phyloP scores from a whole-genome alignment of 2,797 vertebrate genomes.

The Pampus argenteus region DNA sequence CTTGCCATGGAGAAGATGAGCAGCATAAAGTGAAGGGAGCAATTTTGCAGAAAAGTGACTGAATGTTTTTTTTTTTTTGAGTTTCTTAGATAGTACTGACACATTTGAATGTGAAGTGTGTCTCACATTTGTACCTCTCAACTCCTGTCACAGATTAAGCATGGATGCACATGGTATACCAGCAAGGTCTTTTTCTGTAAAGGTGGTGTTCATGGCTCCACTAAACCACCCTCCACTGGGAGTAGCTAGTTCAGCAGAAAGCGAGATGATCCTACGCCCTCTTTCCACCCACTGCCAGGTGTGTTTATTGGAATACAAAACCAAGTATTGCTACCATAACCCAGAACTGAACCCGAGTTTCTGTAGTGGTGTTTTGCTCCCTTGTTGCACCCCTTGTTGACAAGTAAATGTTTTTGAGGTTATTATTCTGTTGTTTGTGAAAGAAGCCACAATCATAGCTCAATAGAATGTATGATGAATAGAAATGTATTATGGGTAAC shows the following conservation, averaged over 20 bases:
- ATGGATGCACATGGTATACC: not conserved
- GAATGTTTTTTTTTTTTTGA: slow-evolving; percentile 71
- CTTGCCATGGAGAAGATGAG: slow-evolving; percentile 38
- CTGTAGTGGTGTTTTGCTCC: not conserved
- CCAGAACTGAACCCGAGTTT: slow-evolving; percentile 6
- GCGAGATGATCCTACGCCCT: not conserved
- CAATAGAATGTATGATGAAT: slow-evolving; percentile 43
- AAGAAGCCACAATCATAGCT: slow-evolving; percentile 10
- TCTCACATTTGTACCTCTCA: slow-evolving; percentile 49
- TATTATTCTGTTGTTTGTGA: slow-evolving; percentile 37
- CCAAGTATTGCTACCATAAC: not conserved
- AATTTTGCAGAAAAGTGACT: slow-evolving; percentile 59
- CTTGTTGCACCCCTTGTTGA: not conserved
- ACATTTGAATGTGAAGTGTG: slow-evolving; percentile 41
- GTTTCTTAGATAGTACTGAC: slow-evolving; percentile 53
- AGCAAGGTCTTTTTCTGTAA: not conserved
- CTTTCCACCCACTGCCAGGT: not conserved
- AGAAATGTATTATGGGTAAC: slow-evolving; percentile 16
- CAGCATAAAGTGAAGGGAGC: slow-evolving; percentile 74
- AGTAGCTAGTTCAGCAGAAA: not conserved
- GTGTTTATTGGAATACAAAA: slow-evolving; percentile 2
- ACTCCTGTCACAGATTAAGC: slow-evolving; percentile 33
- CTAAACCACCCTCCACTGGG: not conserved
- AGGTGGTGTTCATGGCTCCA: not conserved
- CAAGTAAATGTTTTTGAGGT: slow-evolving; percentile 14